Conservation (phyloP, 2,113 vertebrate genomes). For the Cryptotis parvus region DNA sequence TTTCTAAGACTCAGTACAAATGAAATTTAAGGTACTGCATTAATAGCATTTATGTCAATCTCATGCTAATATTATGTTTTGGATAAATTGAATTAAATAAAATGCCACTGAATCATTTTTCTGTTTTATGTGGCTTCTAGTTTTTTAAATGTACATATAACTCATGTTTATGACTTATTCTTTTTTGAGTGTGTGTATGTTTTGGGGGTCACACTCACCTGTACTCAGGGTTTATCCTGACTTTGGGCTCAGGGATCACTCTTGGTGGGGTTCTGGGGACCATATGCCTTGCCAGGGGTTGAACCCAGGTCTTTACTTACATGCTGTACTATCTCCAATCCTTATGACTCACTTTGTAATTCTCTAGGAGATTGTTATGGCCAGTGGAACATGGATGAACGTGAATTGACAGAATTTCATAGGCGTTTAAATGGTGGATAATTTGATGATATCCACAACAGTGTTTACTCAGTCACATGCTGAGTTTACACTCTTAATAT, state of each 20-base stretch:
- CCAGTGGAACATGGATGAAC: background rate
- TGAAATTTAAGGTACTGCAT: background rate
- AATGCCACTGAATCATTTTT: conserved; percentile 8
- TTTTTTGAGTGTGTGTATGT: too few species aligned
- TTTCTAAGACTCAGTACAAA: background rate
- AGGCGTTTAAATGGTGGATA: background rate
- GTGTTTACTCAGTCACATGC: background rate
- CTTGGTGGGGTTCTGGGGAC: too few species aligned
- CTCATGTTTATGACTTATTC: background rate
- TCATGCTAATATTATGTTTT: conserved; percentile 11
- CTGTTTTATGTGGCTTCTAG: background rate
- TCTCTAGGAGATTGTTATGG: background rate
- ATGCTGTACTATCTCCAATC: too few species aligned
- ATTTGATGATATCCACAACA: background rate
- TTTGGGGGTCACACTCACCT: too few species aligned
- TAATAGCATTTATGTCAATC: background rate
- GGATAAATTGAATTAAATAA: background rate
- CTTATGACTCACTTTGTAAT: background rate
- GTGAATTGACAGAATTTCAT: background rate
- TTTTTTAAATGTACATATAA: background rate
- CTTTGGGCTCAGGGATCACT: too few species aligned
- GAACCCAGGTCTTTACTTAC: too few species aligned
- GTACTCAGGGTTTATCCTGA: too few species aligned
- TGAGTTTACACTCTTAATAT: background rate
- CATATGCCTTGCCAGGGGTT: too few species aligned